Evolutionary conservation across 2,888 invertebrate genomes (phyloP), one percentile per base, ranked within the genome.

Genomic region (Sturmia bella): DNA sequence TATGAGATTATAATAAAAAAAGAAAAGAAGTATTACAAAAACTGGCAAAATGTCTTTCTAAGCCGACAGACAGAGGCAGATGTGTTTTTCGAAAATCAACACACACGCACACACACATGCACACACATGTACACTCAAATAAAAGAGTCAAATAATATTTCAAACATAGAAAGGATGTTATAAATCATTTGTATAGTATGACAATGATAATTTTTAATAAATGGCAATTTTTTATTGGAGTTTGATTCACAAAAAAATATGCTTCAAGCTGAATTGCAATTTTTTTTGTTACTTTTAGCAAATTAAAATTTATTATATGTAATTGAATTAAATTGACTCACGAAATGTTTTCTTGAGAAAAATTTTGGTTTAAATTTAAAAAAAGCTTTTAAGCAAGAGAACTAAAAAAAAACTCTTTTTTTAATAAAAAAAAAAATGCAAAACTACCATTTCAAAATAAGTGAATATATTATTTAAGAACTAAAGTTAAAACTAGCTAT

Each of bases 151-250:
- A 52, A 74, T 43, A 39, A 56, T 41, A 54, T 43, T 48, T 41
- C 27, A 54, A 69, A 64, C 63, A 37, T 32, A 54, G 45, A 77
- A 78, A 82, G 81, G 78, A 82, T 82, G 69, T 77, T 63, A 82
- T 78, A 82, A 82, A 82, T 78, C 78, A 82, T 74, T 74, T 64
- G 56, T 77, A 59, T 48, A 13, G 54, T 43, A 74, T 43, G 57
- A 64, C 63, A 72, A 78, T 50, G 64, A 74, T 77, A 82, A 74
- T 74, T 70, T 77, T 81, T 74, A 77, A 78, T 74, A 82, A 74
- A 78, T 82, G 74, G 13, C 54, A 68, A 45, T 59, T 63, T 69
- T 77, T 77, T 69, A 54, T 57, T 17, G 11, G 13, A 37, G 45
- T 54, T 68, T 19, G n/a, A 27, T 19, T 17, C 57, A 21, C 5